A percentile compares a stretch with the other conserved stretches of the same genome.
phyloP scores from a whole-genome alignment of 1,140 invertebrate genomes.

The Formica selysi region DNA sequence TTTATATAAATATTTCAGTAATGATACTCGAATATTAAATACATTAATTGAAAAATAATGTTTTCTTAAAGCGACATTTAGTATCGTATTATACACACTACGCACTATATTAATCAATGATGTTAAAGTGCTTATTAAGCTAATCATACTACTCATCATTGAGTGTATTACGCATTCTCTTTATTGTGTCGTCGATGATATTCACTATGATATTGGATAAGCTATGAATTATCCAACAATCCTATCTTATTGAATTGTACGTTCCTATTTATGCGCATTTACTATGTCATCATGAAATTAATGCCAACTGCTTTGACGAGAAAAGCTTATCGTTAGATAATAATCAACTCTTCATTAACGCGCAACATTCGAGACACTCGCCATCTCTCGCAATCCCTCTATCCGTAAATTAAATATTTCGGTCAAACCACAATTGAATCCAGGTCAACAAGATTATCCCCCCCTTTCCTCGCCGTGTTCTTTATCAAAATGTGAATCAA shows the following conservation, averaged over 20 bases:
- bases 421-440: constrained; percentile 58
- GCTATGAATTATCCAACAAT: background rate
- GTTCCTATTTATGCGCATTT: background rate
- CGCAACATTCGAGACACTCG: background rate
- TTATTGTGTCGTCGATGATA: background rate
- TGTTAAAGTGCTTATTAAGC: background rate
- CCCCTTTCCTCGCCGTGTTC: constrained; percentile 21
- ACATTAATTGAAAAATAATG: background rate
- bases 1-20: background rate
- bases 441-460: constrained; percentile 50
- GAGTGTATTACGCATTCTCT: constrained; percentile 8
- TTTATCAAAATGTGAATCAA: constrained; percentile 22
- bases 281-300: background rate
- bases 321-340: background rate
- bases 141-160: constrained; percentile 3
- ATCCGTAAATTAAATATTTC: constrained; percentile 58
- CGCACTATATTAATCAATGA: background rate
- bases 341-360: constrained; percentile 2
- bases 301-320: background rate
- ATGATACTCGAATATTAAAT: background rate
- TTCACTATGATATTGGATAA: background rate
- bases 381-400: background rate
- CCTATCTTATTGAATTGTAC: background rate
- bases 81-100: background rate
- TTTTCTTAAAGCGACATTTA: background rate